Base-by-base conservation (phyloP, 2,888 invertebrate species). In the Cheilosia urbana region DNA sequence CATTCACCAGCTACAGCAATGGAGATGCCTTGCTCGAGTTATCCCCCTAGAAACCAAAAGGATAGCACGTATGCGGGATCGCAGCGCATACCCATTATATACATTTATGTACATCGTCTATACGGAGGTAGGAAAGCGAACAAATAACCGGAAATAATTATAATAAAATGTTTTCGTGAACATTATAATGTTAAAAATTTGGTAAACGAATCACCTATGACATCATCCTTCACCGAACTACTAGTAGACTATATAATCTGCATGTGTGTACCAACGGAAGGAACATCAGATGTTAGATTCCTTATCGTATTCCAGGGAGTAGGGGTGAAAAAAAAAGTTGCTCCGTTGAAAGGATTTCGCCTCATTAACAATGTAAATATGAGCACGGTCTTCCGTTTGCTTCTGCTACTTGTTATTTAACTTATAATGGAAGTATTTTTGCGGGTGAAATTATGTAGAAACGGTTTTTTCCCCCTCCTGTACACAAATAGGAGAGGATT, bases 311-410 rank as follows among this genome's bases (percentile, higher is more conserved):
- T 58, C 58, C 47, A 57, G 30, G 42, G 24, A 58, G 11, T 45
- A 37, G 40, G 13, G 0, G 1, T 7, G 7, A 27, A 27, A 19
- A 27, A 19, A 37, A 40, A 49, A 30, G 11, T 68, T 15, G 42
- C 27, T 45, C 55, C 63, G 66, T 47, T 47, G 49, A 60, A 80
- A 76, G 75, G 80, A 76, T 71, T 85, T 76, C 75, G 75, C 84
- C 84, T 85, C 80, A 85, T 85, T 85, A 85, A 85, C 80, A 80
- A 76, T 85, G 84, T 80, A 85, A 80, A 85, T 65, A 80, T 55
- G 53, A 80, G 60, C 58, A 83, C 19, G 68, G 72, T 58, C 66
- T 40, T 60, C 13, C 37, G 37, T 13, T 13, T 37, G 13, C 13
- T 37, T 17, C 27, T 51, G 53, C 21, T 62, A 2, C 51, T 76